These are phyloP conservation scores for Salticus scenicus DNA, from an alignment of 2,888 invertebrate species.

Conservation along the genomic window DNA sequence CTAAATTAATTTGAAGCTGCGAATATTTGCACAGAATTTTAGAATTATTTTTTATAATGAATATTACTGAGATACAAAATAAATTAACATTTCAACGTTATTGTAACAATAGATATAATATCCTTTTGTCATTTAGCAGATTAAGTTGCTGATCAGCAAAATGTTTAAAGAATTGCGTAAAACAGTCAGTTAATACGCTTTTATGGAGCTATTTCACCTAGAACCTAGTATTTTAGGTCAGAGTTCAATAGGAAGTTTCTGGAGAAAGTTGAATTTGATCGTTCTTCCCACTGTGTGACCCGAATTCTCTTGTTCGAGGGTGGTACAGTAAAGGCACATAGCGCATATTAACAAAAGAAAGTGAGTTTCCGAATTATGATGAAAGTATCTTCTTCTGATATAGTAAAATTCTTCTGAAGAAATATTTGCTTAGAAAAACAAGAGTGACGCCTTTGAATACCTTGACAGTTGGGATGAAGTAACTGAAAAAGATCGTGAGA, in stretches of 20 bases:
- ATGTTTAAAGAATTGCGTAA: no score
- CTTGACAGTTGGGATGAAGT: constrained; percentile 7
- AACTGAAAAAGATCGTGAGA: constrained; percentile 1
- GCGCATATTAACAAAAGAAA: neutral
- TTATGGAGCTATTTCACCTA: neutral
- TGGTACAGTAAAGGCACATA: neutral
- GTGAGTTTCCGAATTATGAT: neutral
- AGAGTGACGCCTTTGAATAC: constrained; percentile 20
- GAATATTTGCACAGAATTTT: no score
- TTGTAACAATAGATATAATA: no score
- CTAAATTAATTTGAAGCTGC: no score
- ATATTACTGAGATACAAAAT: no score
- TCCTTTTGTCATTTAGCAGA: no score
- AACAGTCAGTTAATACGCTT: no score
- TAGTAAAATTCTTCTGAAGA: neutral
- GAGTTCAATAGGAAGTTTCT: neutral
- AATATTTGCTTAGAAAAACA: neutral
- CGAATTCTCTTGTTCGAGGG: neutral
- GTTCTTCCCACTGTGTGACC: constrained; percentile 21
- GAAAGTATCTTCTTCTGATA: constrained; percentile 18
- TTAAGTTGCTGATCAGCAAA: no score
- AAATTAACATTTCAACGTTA: no score
- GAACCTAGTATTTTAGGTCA: neutral
- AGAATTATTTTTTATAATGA: no score
- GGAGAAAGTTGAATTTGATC: neutral